Conservation (phyloP, 2,797 vertebrate genomes). For the Allobates femoralis region DNA sequence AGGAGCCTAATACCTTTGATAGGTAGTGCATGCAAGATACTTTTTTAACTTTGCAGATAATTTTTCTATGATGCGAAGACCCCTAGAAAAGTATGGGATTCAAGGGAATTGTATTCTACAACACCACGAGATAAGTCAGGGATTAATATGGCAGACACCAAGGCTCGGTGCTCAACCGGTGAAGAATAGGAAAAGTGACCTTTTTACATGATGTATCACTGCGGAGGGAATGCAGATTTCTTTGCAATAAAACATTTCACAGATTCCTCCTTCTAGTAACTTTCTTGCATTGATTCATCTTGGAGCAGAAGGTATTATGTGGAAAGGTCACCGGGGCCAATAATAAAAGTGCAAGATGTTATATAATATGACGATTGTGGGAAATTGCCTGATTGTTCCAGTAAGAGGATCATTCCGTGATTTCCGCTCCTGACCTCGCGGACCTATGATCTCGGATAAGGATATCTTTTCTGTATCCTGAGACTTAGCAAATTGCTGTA, state of each 20-base stretch:
- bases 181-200: slow-evolving; percentile 18
- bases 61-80: not conserved
- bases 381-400: not conserved
- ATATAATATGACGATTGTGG: not conserved
- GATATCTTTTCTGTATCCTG: not conserved
- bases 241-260: not conserved
- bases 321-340: not conserved
- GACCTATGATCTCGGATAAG: not conserved
- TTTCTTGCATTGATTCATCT: not conserved
- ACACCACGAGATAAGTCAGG: not conserved
- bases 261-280: slow-evolving; percentile 19
- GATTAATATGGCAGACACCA: not conserved
- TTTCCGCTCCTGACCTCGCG: not conserved
- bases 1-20: too few species aligned
- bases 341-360: slow-evolving; percentile 1
- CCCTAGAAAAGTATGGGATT: not conserved
- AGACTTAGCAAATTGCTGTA: not conserved
- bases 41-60: too few species aligned
- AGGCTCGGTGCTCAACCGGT: not conserved
- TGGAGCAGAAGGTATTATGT: not conserved
- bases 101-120: not conserved
- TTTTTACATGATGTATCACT: slow-evolving; percentile 18
- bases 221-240: slow-evolving; percentile 17
- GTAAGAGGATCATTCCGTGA: not conserved
- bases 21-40: too few species aligned